phyloP scores from a whole-genome alignment of 2,888 invertebrate genomes.

The Apodemia mormo region DNA sequence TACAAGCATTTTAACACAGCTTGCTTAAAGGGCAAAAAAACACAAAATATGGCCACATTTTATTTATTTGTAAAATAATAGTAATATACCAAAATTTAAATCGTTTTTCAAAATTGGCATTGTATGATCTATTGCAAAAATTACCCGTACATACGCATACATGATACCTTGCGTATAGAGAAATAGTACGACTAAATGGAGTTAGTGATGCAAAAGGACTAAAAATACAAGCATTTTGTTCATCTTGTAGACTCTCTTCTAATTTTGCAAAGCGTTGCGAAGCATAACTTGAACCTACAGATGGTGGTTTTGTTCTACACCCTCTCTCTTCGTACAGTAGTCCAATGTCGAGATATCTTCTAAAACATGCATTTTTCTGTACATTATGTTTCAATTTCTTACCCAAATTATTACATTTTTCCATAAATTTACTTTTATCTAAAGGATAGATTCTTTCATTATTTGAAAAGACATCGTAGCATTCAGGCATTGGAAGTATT shows the following conservation, averaged over 20 bases:
- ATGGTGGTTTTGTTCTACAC: constrained; percentile 38
- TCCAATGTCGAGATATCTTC: constrained; percentile 45
- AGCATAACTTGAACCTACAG: constrained; percentile 34
- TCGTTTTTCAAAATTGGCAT: neutral
- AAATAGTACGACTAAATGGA: constrained; percentile 52
- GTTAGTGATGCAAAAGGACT: constrained; percentile 55
- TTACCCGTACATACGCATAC: constrained; percentile 53
- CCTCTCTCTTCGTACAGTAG: constrained; percentile 42
- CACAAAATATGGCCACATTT: constrained; percentile 20
- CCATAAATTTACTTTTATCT: neutral
- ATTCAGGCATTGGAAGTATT: neutral
- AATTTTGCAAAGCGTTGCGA: constrained; percentile 36
- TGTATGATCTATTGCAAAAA: constrained; percentile 48
- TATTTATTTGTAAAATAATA: constrained; percentile 36
- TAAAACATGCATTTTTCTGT: constrained; percentile 39
- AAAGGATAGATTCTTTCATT: neutral
- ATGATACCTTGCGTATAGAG: constrained; percentile 53
- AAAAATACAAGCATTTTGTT: constrained; percentile 46
- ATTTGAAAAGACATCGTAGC: neutral
- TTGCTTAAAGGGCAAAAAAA: neutral
- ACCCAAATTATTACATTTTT: neutral
- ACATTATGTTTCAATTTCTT: neutral
- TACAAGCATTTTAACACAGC: too few relatives aligned
- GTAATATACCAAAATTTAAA: constrained; percentile 16
- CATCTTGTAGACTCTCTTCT: constrained; percentile 33